Evolutionary conservation across 2,888 invertebrate genomes (phyloP).

Genomic region (Acrobasis consociella): DNA sequence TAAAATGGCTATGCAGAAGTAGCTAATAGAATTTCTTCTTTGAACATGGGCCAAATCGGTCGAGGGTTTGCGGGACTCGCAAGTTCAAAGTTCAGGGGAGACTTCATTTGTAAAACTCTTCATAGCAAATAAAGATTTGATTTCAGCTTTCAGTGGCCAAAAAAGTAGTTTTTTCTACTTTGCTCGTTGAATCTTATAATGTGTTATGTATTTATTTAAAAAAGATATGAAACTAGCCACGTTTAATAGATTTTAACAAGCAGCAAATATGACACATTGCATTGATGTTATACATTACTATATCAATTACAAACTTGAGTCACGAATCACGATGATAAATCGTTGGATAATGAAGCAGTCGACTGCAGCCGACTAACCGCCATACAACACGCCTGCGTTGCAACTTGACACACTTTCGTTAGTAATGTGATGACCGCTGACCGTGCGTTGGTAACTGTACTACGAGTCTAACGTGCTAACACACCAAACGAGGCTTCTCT

Average conservation of each 20-base stretch:
- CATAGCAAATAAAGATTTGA: too few relatives aligned
- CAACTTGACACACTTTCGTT: constrained; percentile 19
- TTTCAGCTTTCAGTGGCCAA: too few relatives aligned
- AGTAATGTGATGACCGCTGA: constrained; percentile 22
- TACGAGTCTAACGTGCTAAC: constrained; percentile 15
- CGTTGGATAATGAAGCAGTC: not conserved
- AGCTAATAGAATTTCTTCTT: too few relatives aligned
- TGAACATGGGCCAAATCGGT: too few relatives aligned
- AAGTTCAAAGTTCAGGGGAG: too few relatives aligned
- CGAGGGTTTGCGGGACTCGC: too few relatives aligned
- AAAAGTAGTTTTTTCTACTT: too few relatives aligned
- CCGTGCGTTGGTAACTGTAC: constrained; percentile 21
- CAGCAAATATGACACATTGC: not conserved
- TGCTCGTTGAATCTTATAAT: too few relatives aligned
- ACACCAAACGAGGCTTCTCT: constrained; percentile 18
- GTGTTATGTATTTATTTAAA: too few relatives aligned
- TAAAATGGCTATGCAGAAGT: too few relatives aligned
- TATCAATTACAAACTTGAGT: constrained; percentile 14
- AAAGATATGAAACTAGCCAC: too few relatives aligned
- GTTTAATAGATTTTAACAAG: not conserved
- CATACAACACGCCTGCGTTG: not conserved
- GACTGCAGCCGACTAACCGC: constrained; percentile 1
- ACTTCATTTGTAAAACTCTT: too few relatives aligned
- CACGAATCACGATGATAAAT: constrained; percentile 4
- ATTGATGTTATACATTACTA: constrained; percentile 18